Evolutionary conservation across 2,797 vertebrate species (phyloP).

Genomic region (Phrynocephalus vlangalii): DNA sequence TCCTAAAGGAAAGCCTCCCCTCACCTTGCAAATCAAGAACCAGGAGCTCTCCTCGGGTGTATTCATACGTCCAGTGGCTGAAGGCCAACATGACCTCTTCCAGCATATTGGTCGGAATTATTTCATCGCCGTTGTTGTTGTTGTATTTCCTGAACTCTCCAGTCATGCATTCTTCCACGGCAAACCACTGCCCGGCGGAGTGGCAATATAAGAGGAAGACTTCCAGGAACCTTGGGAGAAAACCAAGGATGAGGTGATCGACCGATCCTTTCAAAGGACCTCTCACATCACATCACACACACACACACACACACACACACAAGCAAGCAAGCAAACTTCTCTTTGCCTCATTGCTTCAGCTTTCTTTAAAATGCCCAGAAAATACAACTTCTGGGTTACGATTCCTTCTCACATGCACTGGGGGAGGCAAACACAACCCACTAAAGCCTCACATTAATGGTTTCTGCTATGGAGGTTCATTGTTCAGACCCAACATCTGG

Average conservation of each 20-base stretch:
- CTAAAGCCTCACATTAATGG: no score
- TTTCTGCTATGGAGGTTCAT: no score
- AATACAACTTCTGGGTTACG: neutral
- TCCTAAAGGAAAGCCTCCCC: neutral
- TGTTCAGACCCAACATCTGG: neutral
- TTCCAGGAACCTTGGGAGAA: constrained; percentile 90
- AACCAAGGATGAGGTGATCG: neutral
- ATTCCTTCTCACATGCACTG: neutral
- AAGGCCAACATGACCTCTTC: constrained; percentile 99
- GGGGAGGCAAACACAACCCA: neutral
- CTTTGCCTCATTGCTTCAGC: neutral
- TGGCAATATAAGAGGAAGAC: constrained; percentile 97
- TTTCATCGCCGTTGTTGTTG: constrained; percentile 99
- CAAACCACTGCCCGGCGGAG: constrained; percentile 99
- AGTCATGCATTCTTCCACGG: constrained; percentile 97
- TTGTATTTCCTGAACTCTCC: constrained; percentile 99
- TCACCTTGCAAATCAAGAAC: constrained; percentile 97
- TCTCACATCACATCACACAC: neutral
- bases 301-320: no score
- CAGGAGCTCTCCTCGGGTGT: constrained; percentile 93
- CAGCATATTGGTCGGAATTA: constrained; percentile 93
- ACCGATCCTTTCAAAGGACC: neutral
- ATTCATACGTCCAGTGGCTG: constrained; percentile 98
- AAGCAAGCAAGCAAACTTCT: neutral
- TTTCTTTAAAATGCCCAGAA: neutral